phyloP scores from a whole-genome alignment of 1,140 invertebrate species.

The Pissodes strobi region DNA sequence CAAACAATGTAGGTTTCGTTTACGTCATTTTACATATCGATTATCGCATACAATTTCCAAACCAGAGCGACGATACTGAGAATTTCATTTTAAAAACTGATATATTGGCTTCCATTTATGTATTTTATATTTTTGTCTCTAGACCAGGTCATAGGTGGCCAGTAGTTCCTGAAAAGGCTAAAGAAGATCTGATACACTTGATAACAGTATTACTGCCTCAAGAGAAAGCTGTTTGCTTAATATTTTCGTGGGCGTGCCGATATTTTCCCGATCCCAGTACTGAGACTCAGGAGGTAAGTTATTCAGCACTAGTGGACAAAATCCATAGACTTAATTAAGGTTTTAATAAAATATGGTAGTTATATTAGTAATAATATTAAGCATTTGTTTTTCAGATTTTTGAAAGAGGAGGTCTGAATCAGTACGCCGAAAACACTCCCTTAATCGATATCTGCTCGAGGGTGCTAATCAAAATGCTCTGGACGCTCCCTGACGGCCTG shows the following conservation, averaged over 20 bases:
- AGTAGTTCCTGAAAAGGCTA: constrained; percentile 41
- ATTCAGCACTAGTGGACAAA: too few species aligned
- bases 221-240: constrained; percentile 37
- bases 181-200: constrained; percentile 37
- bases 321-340: too few species aligned
- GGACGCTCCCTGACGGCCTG: constrained; percentile 44
- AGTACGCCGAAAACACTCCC: constrained; percentile 44
- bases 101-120: too few species aligned
- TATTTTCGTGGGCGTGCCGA: constrained; percentile 42
- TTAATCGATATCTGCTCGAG: constrained; percentile 33
- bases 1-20: constrained; percentile 33
- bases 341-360: too few species aligned
- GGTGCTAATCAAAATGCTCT: constrained; percentile 42
- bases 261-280: constrained; percentile 36
- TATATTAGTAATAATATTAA: too few species aligned
- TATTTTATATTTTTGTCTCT: neutral
- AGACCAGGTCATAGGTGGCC: constrained; percentile 39
- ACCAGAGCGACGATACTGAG: too few species aligned
- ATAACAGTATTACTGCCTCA: constrained; percentile 33
- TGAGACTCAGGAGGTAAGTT: constrained; percentile 41
- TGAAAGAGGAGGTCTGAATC: constrained; percentile 44
- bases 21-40: too few species aligned
- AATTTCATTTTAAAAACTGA: too few species aligned
- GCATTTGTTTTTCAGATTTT: constrained; percentile 39
- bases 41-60: too few species aligned